phyloP scores from a whole-genome alignment of 2,888 invertebrate genomes.

The Colletes collaris region DNA sequence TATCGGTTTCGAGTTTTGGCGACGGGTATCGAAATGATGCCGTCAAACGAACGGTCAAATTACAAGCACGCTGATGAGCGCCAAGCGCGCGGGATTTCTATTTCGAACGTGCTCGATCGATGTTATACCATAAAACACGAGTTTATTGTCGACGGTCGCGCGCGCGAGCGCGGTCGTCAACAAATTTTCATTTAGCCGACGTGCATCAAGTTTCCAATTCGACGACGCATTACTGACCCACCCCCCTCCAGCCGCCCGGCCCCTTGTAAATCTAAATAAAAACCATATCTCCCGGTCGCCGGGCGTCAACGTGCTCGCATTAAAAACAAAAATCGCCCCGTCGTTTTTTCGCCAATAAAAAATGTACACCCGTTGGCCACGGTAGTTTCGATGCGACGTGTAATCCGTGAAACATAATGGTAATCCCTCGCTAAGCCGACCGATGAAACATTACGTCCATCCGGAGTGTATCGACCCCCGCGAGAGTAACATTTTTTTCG shows the following conservation, averaged over 20 bases:
- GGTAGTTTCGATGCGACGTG: conserved; percentile 41
- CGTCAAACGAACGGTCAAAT: conserved; percentile 19
- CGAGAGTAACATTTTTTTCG: not conserved
- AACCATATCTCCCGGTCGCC: conserved; percentile 11
- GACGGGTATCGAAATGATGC: not conserved
- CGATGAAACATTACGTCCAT: conserved; percentile 61
- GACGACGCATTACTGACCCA: conserved; percentile 41
- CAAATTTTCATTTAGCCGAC: conserved; percentile 63
- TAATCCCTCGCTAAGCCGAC: conserved; percentile 60
- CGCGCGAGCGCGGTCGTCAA: conserved; percentile 33
- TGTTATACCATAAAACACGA: conserved; percentile 37
- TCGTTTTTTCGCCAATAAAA: conserved; percentile 34
- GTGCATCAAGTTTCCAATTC: conserved; percentile 55
- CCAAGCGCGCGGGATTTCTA: conserved; percentile 29
- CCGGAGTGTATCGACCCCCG: conserved; percentile 22
- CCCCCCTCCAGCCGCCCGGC: not conserved
- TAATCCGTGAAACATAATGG: conserved; percentile 61
- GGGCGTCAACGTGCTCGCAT: conserved; percentile 1
- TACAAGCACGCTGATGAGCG: conserved; percentile 4
- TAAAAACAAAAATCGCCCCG: conserved; percentile 48
- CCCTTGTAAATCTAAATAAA: conserved; percentile 52
- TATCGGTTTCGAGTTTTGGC: not conserved
- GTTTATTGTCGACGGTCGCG: conserved; percentile 41
- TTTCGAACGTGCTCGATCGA: conserved; percentile 27
- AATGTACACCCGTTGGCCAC: conserved; percentile 44